A percentile compares a stretch with the other conserved stretches of the same genome.
phyloP scores from a whole-genome alignment of 2,888 invertebrate species.

The Seira sanloemensis region DNA sequence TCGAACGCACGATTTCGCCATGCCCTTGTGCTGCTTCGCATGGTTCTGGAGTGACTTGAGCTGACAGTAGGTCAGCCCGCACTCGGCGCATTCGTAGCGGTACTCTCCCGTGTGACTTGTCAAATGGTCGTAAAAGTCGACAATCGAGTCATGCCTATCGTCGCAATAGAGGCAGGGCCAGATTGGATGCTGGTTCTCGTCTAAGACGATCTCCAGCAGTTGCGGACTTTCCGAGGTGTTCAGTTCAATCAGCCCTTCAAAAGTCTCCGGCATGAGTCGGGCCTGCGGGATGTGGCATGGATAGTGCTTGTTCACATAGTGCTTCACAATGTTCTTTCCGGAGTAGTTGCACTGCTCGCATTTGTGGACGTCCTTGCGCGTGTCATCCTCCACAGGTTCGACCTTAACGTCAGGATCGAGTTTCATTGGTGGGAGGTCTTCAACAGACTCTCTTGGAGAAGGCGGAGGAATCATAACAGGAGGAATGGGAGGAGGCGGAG shows the following conservation, averaged over 20 bases:
- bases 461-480: too few relatives aligned
- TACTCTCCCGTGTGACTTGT: conserved; percentile 88
- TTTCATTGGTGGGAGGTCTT: too few relatives aligned
- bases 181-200: conserved; percentile 26
- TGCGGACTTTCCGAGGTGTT: conserved; percentile 59
- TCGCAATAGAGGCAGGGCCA: conserved; percentile 65
- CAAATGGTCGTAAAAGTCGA: conserved; percentile 83
- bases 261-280: conserved; percentile 41
- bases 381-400: conserved; percentile 6
- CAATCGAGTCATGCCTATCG: conserved; percentile 33
- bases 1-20: conserved; percentile 25
- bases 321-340: conserved; percentile 81
- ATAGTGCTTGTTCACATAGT: conserved; percentile 82
- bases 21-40: conserved; percentile 57
- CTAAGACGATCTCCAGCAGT: conserved; percentile 56
- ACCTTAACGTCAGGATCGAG: too few relatives aligned
- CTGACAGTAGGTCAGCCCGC: conserved; percentile 74
- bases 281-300: conserved; percentile 75
- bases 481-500: too few relatives aligned
- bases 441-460: too few relatives aligned
- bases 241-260: conserved; percentile 48
- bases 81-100: conserved; percentile 81
- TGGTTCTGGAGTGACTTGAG: conserved; percentile 51
- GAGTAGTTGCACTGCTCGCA: conserved; percentile 81
- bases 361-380: conserved; percentile 67